Percentiles rank a stretch among this genome's conserved stretches.
These are phyloP conservation scores for Orestias chungarensis DNA, from an alignment of 2,797 vertebrate genomes.

Conservation along the genomic window DNA sequence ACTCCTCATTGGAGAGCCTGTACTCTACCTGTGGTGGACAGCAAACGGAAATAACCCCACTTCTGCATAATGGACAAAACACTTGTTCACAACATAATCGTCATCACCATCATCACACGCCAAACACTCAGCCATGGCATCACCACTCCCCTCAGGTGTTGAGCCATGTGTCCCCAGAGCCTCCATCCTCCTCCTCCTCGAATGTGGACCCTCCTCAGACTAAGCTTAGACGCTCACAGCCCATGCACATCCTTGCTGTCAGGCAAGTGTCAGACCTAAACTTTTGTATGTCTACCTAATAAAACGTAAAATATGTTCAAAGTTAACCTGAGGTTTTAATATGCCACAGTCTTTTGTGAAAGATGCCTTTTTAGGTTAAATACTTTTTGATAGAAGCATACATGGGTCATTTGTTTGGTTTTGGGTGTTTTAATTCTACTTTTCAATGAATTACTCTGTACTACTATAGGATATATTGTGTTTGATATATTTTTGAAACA, in stretches of 20 bases:
- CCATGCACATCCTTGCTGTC: constrained; percentile 91
- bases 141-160: constrained; percentile 47
- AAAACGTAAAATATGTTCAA: neutral
- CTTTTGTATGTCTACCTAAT: neutral
- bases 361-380: neutral
- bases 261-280: constrained; percentile 74
- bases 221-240: constrained; percentile 87
- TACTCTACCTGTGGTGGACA: constrained; percentile 82
- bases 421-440: neutral
- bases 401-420: neutral
- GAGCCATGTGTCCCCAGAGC: constrained; percentile 59
- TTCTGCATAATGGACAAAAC: constrained; percentile 88
- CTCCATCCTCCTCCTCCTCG: constrained; percentile 63
- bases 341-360: too few species aligned
- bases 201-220: constrained; percentile 71
- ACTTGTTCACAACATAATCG: constrained; percentile 58
- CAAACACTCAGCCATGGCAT: constrained; percentile 56
- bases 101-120: constrained; percentile 44
- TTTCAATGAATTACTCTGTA: neutral
- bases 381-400: neutral
- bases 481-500: neutral
- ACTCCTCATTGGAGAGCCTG: constrained; percentile 88
- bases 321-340: neutral
- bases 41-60: constrained; percentile 84
- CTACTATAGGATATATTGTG: neutral